Percentiles rank a stretch among this genome's conserved stretches.
Conservation (phyloP, 2,888 invertebrate genomes). For the Cotesia congregata region DNA sequence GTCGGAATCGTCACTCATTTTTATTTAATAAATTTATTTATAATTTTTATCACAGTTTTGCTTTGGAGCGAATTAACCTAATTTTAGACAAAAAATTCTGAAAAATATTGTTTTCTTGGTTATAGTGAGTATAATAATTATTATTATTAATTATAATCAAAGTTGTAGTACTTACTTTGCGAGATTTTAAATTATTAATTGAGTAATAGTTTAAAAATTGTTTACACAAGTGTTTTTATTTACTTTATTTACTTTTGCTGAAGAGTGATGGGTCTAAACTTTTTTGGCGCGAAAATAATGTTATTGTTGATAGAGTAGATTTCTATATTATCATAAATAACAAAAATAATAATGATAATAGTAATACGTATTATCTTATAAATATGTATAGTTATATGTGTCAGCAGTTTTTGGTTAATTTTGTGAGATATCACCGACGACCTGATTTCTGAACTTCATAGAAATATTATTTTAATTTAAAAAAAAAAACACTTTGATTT, state of each 20-base stretch:
- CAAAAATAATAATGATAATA: no score
- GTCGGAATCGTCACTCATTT: background rate
- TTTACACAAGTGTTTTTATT: no score
- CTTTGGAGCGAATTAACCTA: background rate
- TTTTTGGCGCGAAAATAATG: constrained; percentile 9
- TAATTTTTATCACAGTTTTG: background rate
- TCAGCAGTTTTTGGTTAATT: no score
- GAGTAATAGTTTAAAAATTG: background rate
- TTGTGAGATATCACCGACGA: background rate
- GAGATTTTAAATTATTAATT: no score
- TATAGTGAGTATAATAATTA: no score
- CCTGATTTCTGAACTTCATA: background rate
- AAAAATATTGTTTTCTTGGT: background rate
- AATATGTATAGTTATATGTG: no score
- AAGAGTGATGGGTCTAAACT: background rate
- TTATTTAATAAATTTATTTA: background rate
- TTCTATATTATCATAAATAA: background rate
- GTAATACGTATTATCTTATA: no score
- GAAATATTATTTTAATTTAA: background rate
- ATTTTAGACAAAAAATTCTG: background rate
- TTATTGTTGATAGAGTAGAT: background rate
- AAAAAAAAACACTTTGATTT: background rate
- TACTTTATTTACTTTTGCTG: background rate
- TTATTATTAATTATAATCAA: no score
- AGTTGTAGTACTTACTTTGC: no score